Conservation (phyloP, 1,140 invertebrate genomes). For the Solenopsis invicta region DNA sequence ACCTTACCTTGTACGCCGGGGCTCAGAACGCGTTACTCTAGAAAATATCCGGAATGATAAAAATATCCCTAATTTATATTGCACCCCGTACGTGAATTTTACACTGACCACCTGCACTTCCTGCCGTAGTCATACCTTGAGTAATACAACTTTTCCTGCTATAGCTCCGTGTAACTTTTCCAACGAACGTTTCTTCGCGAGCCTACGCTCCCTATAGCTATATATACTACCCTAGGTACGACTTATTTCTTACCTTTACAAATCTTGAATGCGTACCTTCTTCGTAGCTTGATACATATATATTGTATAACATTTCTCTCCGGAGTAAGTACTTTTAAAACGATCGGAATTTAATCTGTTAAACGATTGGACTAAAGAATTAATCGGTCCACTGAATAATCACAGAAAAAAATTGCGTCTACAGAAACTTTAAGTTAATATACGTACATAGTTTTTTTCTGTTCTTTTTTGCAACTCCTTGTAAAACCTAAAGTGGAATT, state of each 20-base stretch:
- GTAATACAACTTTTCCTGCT: conserved; percentile 33
- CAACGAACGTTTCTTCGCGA: not conserved
- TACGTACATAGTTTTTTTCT: not conserved
- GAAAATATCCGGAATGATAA: conserved; percentile 54
- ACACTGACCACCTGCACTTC: conserved; percentile 30
- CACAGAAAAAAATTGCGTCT: not conserved
- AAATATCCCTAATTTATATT: conserved; percentile 62
- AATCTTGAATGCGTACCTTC: not conserved
- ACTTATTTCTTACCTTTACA: conserved; percentile 13
- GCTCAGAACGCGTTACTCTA: conserved; percentile 36
- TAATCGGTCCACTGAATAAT: not conserved
- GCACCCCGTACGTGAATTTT: conserved; percentile 52
- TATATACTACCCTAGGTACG: not conserved
- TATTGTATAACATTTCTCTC: conserved; percentile 3
- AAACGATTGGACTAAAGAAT: not conserved
- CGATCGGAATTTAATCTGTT: conserved; percentile 1
- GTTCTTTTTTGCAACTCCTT: not conserved
- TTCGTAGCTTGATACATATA: not conserved
- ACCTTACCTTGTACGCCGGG: conserved; percentile 47
- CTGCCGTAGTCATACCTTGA: conserved; percentile 35
- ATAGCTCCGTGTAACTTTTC: conserved; percentile 39
- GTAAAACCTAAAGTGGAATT: conserved; percentile 10
- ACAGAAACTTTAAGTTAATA: not conserved
- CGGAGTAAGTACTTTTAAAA: conserved; percentile 5
- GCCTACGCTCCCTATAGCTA: not conserved